Conservation (phyloP, 2,797 vertebrate species). For the Phrynocephalus vlangalii region DNA sequence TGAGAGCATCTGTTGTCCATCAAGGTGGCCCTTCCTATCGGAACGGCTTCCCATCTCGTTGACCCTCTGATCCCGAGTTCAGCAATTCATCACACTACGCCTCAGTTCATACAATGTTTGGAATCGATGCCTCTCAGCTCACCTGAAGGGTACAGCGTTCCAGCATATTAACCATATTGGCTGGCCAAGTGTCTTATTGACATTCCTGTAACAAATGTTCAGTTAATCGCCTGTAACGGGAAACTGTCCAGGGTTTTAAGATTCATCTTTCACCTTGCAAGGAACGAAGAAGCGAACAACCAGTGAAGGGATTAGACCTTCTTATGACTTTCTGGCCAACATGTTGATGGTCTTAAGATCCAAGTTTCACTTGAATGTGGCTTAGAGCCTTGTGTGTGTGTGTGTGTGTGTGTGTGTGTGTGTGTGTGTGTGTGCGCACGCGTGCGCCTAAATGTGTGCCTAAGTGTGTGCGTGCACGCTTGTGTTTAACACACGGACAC, state of each 20-base stretch:
- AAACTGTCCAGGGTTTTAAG: neutral
- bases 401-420: neutral
- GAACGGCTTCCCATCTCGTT: too few relatives aligned
- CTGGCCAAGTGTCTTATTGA: neutral
- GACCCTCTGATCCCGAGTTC: neutral
- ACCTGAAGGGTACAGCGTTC: neutral
- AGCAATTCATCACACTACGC: neutral
- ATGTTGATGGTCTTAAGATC: neutral
- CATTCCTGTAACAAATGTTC: slow-evolving; percentile 12
- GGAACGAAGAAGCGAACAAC: neutral
- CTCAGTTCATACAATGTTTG: neutral
- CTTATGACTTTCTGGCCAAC: neutral
- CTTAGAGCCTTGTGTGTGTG: neutral
- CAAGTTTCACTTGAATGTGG: too few relatives aligned
- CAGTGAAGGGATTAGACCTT: too few relatives aligned
- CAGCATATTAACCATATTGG: slow-evolving; percentile 3
- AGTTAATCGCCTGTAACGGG: slow-evolving; percentile 12
- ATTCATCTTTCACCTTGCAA: neutral
- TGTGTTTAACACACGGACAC: too few relatives aligned
- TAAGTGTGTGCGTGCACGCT: neutral
- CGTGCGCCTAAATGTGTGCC: too few relatives aligned
- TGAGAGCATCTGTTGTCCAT: too few relatives aligned
- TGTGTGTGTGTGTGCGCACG: neutral
- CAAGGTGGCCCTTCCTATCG: neutral
- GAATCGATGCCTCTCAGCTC: neutral